A percentile compares a stretch with the other conserved stretches of the same genome.
phyloP scores from a whole-genome alignment of 2,797 vertebrate species.

The Remorina albescens region DNA sequence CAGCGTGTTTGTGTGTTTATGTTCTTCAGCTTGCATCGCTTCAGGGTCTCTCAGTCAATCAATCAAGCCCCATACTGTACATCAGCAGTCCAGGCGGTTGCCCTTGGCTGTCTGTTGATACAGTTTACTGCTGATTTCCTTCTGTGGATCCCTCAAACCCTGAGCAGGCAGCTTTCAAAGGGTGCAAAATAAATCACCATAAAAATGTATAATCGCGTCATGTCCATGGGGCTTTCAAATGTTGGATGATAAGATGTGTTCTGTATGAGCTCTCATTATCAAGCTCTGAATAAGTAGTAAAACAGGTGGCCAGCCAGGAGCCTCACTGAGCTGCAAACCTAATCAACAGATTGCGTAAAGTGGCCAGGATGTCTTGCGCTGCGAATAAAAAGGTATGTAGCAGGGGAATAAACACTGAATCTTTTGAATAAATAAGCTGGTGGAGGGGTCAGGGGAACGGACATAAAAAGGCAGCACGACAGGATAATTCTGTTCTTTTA shows the following conservation, averaged over 20 bases:
- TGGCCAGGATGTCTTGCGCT: conserved; percentile 32
- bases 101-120: conserved; percentile 66
- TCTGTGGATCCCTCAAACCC: conserved; percentile 35
- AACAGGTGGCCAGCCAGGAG: conserved; percentile 61
- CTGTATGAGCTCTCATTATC: conserved; percentile 68
- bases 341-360: conserved; percentile 65
- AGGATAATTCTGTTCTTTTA: conserved; percentile 34
- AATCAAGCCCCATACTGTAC: conserved; percentile 65
- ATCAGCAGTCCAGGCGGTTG: conserved; percentile 50
- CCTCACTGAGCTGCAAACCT: conserved; percentile 59
- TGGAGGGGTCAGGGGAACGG: conserved; percentile 33
- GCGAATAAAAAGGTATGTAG: conserved; percentile 53
- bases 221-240: conserved; percentile 52
- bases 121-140: conserved; percentile 76
- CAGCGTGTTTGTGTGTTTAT: conserved; percentile 58
- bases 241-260: conserved; percentile 53
- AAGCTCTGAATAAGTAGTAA: conserved; percentile 63
- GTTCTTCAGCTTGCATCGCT: conserved; percentile 52
- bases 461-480: conserved; percentile 49
- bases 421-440: conserved; percentile 50
- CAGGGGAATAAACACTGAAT: conserved; percentile 23
- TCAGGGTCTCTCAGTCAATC: conserved; percentile 68
- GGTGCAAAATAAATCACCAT: conserved; percentile 71
- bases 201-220: conserved; percentile 64
- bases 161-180: conserved; percentile 53